phyloP scores from a whole-genome alignment of 1,140 invertebrate species.

The Heliconius congener region DNA sequence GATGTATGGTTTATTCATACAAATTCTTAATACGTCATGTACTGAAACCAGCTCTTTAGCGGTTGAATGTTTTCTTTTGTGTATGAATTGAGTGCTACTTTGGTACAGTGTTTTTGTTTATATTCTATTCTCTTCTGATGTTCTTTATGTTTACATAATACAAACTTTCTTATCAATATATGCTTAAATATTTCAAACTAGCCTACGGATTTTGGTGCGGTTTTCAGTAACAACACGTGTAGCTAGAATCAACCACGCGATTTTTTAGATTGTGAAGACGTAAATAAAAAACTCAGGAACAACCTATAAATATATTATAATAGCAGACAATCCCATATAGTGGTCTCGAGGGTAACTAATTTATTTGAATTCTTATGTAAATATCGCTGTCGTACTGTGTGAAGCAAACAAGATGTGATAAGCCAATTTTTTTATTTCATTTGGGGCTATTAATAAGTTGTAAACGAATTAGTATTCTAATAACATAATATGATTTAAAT shows the following conservation, averaged over 20 bases:
- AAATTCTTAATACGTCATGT: not conserved
- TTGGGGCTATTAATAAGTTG: not conserved
- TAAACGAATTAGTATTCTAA: not conserved
- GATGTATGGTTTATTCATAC: constrained; percentile 9
- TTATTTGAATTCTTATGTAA: constrained; percentile 17
- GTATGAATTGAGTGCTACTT: not conserved
- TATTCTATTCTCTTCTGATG: not conserved
- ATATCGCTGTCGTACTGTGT: constrained; percentile 7
- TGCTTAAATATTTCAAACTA: no score
- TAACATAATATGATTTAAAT: no score
- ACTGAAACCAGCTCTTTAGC: not conserved
- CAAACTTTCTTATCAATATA: no score
- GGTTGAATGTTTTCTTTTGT: not conserved
- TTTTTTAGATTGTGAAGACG: no score
- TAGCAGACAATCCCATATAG: no score
- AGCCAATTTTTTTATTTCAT: not conserved
- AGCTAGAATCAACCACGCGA: no score
- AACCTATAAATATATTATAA: no score
- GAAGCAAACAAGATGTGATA: not conserved
- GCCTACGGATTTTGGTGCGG: no score
- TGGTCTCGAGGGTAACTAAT: constrained; percentile 12
- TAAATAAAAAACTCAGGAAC: no score
- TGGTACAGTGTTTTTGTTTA: not conserved
- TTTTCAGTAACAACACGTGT: no score
- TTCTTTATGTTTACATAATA: not conserved